phyloP scores from a whole-genome alignment of 2,797 vertebrate genomes.

The Melopsittacus undulatus region DNA sequence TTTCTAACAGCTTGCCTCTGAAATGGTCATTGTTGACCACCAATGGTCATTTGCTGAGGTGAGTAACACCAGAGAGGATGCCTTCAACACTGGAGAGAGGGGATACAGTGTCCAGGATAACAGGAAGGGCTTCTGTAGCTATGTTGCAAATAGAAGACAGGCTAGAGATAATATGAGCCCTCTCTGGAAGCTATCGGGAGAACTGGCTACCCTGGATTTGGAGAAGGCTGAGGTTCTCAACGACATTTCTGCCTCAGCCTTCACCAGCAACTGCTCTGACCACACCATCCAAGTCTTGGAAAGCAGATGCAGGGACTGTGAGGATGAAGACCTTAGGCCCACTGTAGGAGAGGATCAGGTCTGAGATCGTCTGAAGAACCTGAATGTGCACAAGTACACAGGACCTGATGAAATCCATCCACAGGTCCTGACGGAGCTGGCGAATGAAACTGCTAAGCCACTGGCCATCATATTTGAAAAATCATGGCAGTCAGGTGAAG shows the following conservation, averaged over 20 bases:
- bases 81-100: not conserved
- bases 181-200: not conserved
- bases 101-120: not conserved
- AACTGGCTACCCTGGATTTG: not conserved
- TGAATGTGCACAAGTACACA: not conserved
- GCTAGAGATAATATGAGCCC: not conserved
- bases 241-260: not conserved
- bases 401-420: not conserved
- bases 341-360: not conserved
- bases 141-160: not conserved
- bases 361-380: not conserved
- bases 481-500: not conserved
- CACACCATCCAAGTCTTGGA: not conserved
- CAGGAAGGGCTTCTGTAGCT: not conserved
- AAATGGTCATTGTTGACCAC: not conserved
- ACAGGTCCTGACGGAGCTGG: not conserved
- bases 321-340: not conserved
- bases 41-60: not conserved
- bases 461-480: not conserved
- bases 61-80: not conserved
- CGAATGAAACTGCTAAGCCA: not conserved
- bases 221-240: not conserved
- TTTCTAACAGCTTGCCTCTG: not conserved
- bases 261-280: not conserved
- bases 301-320: not conserved